phyloP scores from a whole-genome alignment of 2,113 vertebrate species.

The Caranx ignobilis region DNA sequence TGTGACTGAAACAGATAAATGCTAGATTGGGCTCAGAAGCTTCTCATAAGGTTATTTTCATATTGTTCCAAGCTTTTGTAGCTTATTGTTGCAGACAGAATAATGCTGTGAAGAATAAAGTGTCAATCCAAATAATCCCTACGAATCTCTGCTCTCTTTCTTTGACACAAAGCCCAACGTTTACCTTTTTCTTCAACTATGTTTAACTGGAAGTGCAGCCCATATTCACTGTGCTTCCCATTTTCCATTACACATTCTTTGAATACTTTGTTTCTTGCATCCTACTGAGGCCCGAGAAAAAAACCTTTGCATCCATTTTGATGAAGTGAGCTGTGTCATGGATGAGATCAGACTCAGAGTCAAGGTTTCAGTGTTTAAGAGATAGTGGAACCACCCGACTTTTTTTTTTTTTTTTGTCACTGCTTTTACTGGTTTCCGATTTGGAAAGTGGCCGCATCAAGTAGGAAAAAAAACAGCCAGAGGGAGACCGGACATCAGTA shows the following conservation, averaged over 20 bases:
- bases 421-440: constrained; percentile 68
- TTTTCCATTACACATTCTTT: constrained; percentile 39
- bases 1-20: constrained; percentile 65
- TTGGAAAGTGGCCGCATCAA: constrained; percentile 33
- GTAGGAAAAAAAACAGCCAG: neutral
- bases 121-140: constrained; percentile 52
- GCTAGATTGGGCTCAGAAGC: constrained; percentile 58
- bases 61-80: constrained; percentile 74
- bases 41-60: constrained; percentile 73
- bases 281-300: neutral
- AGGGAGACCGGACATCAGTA: constrained; percentile 7
- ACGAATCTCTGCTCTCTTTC: neutral
- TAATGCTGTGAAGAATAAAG: constrained; percentile 82
- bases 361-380: neutral
- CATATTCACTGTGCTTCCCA: constrained; percentile 10
- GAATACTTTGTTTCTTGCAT: neutral
- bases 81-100: constrained; percentile 70
- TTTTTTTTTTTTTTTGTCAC: constrained; percentile 26
- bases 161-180: neutral
- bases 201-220: neutral
- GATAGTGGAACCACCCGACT: constrained; percentile 27
- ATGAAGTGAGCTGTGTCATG: neutral
- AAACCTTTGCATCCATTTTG: constrained; percentile 10
- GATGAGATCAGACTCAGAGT: neutral
- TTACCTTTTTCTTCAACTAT: constrained; percentile 17